These are phyloP conservation scores for Holcopasites calliopsidis DNA, from an alignment of 1,140 invertebrate species.

Conservation along the genomic window DNA sequence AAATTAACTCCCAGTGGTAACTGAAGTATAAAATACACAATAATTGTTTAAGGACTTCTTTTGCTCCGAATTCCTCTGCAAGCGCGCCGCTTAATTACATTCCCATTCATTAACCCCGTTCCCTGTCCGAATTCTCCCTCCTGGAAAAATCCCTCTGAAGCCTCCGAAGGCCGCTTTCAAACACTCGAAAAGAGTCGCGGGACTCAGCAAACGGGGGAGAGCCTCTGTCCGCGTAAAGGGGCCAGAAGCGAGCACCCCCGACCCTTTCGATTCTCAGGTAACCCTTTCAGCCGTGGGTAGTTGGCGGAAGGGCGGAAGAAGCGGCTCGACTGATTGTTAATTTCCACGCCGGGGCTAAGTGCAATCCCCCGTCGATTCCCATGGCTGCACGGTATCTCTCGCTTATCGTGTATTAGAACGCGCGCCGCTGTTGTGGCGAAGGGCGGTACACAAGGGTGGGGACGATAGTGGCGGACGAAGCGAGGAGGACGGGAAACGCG, in stretches of 20 bases:
- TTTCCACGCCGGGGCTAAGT: background rate
- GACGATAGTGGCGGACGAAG: background rate
- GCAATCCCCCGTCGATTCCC: background rate
- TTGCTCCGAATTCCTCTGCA: too few relatives aligned
- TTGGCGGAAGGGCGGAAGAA: too few relatives aligned
- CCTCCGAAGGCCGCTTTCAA: too few relatives aligned
- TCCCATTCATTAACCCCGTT: too few relatives aligned
- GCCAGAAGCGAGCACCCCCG: background rate
- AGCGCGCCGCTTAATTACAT: too few relatives aligned
- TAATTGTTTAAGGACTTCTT: too few relatives aligned
- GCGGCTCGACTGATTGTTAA: background rate
- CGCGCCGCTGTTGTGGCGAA: background rate
- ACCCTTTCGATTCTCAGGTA: background rate
- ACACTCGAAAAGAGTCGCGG: background rate
- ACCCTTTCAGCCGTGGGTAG: background rate
- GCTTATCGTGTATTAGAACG: slow-evolving; percentile 13
- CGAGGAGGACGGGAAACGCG: background rate
- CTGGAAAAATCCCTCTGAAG: too few relatives aligned
- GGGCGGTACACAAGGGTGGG: too few relatives aligned
- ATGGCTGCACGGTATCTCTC: background rate
- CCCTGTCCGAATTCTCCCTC: too few relatives aligned
- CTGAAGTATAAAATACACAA: too few relatives aligned
- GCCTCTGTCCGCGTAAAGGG: background rate
- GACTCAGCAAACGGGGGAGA: too few relatives aligned
- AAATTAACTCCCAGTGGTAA: too few relatives aligned